Evolutionary conservation across 2,888 invertebrate genomes (phyloP).

Genomic region (Mellilla xanthometata): DNA sequence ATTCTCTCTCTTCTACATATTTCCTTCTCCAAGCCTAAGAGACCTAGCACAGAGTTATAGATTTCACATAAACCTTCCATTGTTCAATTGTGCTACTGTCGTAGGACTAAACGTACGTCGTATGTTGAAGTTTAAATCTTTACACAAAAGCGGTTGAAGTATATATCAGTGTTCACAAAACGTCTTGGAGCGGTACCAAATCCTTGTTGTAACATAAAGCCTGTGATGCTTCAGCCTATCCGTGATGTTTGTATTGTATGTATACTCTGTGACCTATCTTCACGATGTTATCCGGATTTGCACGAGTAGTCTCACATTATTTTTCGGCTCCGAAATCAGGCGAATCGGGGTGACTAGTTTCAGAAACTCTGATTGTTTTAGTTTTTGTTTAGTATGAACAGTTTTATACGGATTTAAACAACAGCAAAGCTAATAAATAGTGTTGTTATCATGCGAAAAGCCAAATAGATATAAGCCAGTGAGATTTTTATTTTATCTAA

Average conservation of each 20-base stretch:
- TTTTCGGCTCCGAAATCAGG: too few relatives aligned
- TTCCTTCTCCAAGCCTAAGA: too few relatives aligned
- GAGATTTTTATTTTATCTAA: too few relatives aligned
- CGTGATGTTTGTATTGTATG: too few relatives aligned
- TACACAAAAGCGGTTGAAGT: slow-evolving; percentile 15
- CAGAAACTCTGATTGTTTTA: too few relatives aligned
- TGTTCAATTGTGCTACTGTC: slow-evolving; percentile 6
- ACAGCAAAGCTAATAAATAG: too few relatives aligned
- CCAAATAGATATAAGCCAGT: too few relatives aligned
- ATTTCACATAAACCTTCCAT: background rate
- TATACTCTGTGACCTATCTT: background rate
- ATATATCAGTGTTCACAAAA: slow-evolving; percentile 19
- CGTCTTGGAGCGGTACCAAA: slow-evolving; percentile 17
- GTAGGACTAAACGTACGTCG: background rate
- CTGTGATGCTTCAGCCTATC: slow-evolving; percentile 5
- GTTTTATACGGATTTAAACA: too few relatives aligned
- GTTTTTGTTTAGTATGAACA: too few relatives aligned
- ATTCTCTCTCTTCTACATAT: too few relatives aligned
- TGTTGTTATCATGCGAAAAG: too few relatives aligned
- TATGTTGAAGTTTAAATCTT: slow-evolving; percentile 11
- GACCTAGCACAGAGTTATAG: background rate
- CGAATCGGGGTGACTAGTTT: too few relatives aligned
- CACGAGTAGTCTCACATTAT: background rate
- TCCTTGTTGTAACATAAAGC: slow-evolving; percentile 10
- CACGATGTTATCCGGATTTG: slow-evolving; percentile 3